Evolutionary conservation across 2,797 vertebrate genomes (phyloP).

Genomic region (Gouania willdenowi): DNA sequence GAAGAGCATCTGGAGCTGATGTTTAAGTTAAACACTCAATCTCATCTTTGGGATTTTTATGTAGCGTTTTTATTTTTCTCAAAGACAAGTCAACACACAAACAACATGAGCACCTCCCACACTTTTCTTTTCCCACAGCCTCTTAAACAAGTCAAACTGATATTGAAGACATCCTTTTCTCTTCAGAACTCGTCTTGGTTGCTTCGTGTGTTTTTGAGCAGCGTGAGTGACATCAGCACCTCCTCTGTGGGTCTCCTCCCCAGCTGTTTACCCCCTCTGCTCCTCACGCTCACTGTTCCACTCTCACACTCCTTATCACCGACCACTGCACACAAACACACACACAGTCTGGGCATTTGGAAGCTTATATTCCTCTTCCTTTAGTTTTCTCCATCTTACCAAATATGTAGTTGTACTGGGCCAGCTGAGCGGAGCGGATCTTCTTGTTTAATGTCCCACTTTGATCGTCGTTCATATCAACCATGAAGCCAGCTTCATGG

Average conservation of each 20-base stretch:
- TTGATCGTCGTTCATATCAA: slow-evolving; percentile 70
- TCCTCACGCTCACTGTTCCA: slow-evolving; percentile 79
- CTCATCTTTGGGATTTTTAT: slow-evolving; percentile 1
- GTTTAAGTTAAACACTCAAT: slow-evolving; percentile 11
- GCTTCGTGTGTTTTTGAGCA: slow-evolving; percentile 68
- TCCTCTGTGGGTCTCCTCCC: slow-evolving; percentile 67
- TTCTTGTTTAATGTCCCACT: slow-evolving; percentile 84
- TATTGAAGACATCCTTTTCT: too few species aligned
- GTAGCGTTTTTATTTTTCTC: too few species aligned
- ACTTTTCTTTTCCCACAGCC: too few species aligned
- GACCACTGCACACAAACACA: slow-evolving; percentile 70
- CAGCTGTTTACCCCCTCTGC: slow-evolving; percentile 73
- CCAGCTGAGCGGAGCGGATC: slow-evolving; percentile 84
- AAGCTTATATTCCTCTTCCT: neutral
- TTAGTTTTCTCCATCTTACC: slow-evolving; percentile 72
- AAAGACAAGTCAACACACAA: too few species aligned
- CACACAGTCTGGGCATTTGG: neutral
- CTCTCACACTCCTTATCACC: slow-evolving; percentile 78
- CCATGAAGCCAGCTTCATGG: slow-evolving; percentile 74
- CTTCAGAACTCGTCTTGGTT: slow-evolving; percentile 78
- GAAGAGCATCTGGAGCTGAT: slow-evolving; percentile 14
- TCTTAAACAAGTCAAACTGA: too few species aligned
- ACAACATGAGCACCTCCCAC: too few species aligned
- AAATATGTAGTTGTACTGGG: slow-evolving; percentile 92
- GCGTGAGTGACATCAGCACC: slow-evolving; percentile 68